Evolutionary conservation across 1,140 invertebrate genomes (phyloP).

Genomic region (Diorhabda carinulata): DNA sequence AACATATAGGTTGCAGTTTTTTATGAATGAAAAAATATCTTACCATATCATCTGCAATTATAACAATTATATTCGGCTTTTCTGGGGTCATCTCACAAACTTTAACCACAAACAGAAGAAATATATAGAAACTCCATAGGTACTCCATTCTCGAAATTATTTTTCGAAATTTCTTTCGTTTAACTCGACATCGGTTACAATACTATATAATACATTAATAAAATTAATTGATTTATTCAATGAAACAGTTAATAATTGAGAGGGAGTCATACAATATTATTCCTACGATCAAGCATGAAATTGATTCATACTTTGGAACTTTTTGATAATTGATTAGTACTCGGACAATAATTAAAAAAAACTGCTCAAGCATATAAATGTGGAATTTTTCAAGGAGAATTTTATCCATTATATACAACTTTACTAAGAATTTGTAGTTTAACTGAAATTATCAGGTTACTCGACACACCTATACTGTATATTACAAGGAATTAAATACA

Average conservation of each 20-base stretch:
- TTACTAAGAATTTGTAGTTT: no score
- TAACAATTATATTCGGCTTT: conserved; percentile 57
- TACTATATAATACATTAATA: no score
- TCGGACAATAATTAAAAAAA: neutral
- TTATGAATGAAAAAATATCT: neutral
- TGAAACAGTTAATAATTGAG: neutral
- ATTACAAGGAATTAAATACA: no score
- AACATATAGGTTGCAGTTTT: no score
- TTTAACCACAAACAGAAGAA: neutral
- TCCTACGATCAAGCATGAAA: neutral
- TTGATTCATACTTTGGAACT: neutral
- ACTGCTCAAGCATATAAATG: neutral
- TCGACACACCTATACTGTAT: no score
- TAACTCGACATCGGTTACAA: no score
- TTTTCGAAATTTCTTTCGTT: no score
- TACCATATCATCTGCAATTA: conserved; percentile 62
- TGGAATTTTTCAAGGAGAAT: neutral
- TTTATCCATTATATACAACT: neutral
- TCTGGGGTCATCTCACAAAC: neutral
- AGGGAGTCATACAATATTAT: neutral
- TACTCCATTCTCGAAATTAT: neutral
- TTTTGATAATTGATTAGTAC: neutral
- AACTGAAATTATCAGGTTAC: no score
- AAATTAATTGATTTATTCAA: neutral
- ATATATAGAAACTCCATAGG: neutral